These are phyloP conservation scores for Scaptomyza tumidula DNA, from an alignment of 2,888 invertebrate genomes.

Conservation along the genomic window DNA sequence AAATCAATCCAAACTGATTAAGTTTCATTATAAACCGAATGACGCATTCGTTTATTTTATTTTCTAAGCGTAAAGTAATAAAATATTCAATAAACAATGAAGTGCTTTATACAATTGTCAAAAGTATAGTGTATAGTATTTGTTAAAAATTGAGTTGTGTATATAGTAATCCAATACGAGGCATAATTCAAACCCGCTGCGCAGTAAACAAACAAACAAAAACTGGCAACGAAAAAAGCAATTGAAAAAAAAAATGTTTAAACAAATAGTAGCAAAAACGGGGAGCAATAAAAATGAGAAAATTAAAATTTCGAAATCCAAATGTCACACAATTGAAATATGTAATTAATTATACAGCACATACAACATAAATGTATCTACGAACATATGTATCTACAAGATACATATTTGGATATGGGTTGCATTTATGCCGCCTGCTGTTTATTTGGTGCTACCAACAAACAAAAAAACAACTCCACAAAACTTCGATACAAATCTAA, in stretches of 20 bases:
- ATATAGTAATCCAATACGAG: conserved; percentile 40
- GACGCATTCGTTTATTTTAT: conserved; percentile 8
- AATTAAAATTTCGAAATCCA: conserved; percentile 69
- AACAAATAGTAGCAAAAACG: conserved; percentile 25
- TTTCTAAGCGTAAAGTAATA: background rate
- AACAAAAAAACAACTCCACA: conserved; percentile 33
- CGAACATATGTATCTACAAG: conserved; percentile 29
- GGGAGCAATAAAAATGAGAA: conserved; percentile 16
- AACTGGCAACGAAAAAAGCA: conserved; percentile 37
- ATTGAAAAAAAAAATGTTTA: conserved; percentile 30
- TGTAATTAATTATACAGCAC: conserved; percentile 58
- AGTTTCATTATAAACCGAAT: background rate
- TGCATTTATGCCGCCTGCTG: conserved; percentile 73
- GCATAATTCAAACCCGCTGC: conserved; percentile 37
- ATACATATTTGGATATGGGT: conserved; percentile 44
- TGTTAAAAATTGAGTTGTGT: conserved; percentile 34
- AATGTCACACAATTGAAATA: conserved; percentile 77
- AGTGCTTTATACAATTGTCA: conserved; percentile 18
- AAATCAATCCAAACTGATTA: background rate
- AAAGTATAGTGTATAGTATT: conserved; percentile 4
- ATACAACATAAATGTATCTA: conserved; percentile 10
- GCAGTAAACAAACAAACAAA: conserved; percentile 32
- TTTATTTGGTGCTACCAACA: conserved; percentile 72
- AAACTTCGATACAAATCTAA: conserved; percentile 70
- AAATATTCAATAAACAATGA: conserved; percentile 27